Base-by-base conservation (phyloP, 2,113 vertebrate species). In the Agelaius tricolor region DNA sequence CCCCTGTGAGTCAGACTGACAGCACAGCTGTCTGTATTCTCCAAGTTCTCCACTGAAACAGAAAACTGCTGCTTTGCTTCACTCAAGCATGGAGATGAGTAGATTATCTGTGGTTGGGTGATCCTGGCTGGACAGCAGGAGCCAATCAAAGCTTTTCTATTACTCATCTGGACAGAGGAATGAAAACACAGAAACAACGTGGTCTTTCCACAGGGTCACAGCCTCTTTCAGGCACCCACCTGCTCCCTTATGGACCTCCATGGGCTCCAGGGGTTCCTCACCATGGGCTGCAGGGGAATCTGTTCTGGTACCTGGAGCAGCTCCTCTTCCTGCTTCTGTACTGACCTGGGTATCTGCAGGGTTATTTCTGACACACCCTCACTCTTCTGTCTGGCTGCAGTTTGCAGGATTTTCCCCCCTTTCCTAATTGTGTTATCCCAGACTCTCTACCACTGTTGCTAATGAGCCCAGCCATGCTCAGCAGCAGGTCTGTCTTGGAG, bases 391-490 rank as follows among this genome's bases (percentile, higher is more conserved):
- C 35, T 67, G 41, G 15, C 31, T 39, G 33, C 19, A 37, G 44
- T 10, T 78, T 54, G 39, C 33, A 61, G 39, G 27, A 46, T 22
- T 58, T 46, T 78, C 0, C 4, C 22, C 33, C 20, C 9, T 58
- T 62, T 66, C 30, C 46, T 31, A 35, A 17, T 4, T 51, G 5
- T 22, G 5, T 73, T 68, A 8, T 52, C 18, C 4, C 44, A 52
- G 37, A 58, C 6, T 11, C 13, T 26, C 55, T 52, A 17, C 33
- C 24, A n/a, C 27, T 0, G 0, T 27, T 35, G 6, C 8, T 61
- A 21, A 55, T 47, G 11, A 16, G 39, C 7, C 41, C 46, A 61
- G 54, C 30, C 26, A 13, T 23, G 41, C 20, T 11, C 16, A 39
- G 33, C 9, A 18, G 23, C 11, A 3, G 11, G 41, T 68, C 46